Conservation (phyloP, 2,888 invertebrate genomes). For the Flexamia atlantica region DNA sequence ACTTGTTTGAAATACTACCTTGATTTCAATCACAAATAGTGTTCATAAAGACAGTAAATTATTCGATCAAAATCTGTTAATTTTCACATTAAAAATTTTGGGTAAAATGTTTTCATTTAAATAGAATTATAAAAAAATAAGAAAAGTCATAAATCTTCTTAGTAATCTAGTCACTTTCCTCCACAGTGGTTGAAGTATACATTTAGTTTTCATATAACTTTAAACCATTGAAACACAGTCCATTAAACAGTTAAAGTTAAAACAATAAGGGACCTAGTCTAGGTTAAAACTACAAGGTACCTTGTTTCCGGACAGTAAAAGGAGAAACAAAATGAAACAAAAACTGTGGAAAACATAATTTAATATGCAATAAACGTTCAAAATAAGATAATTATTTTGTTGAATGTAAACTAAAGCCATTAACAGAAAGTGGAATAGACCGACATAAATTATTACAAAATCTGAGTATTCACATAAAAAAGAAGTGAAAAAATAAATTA, state of each 20-base stretch:
- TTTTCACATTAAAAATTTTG: no score
- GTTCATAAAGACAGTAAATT: no score
- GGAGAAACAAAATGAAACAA: slow-evolving; percentile 46
- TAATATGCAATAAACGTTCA: slow-evolving; percentile 63
- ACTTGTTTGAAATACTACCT: no score
- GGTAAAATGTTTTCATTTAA: no score
- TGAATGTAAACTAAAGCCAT: slow-evolving; percentile 56
- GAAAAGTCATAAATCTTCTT: no score
- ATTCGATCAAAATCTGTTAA: no score
- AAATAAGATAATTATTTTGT: slow-evolving; percentile 58
- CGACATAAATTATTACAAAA: slow-evolving; percentile 48
- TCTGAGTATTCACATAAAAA: slow-evolving; percentile 53
- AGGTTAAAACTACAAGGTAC: slow-evolving; percentile 58
- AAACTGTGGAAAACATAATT: slow-evolving; percentile 64
- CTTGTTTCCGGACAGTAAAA: slow-evolving; percentile 48
- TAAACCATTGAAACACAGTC: background rate
- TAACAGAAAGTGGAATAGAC: slow-evolving; percentile 54
- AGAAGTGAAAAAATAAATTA: slow-evolving; percentile 55
- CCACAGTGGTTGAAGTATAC: slow-evolving; percentile 8
- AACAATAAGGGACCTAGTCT: slow-evolving; percentile 35
- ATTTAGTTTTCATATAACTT: background rate
- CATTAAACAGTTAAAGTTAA: background rate
- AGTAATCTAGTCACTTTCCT: slow-evolving; percentile 30
- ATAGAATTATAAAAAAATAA: no score
- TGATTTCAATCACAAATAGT: no score